These are phyloP conservation scores for Tokudaia tokunoshimensis DNA, from an alignment of 2,797 vertebrate species.

Conservation along the genomic window DNA sequence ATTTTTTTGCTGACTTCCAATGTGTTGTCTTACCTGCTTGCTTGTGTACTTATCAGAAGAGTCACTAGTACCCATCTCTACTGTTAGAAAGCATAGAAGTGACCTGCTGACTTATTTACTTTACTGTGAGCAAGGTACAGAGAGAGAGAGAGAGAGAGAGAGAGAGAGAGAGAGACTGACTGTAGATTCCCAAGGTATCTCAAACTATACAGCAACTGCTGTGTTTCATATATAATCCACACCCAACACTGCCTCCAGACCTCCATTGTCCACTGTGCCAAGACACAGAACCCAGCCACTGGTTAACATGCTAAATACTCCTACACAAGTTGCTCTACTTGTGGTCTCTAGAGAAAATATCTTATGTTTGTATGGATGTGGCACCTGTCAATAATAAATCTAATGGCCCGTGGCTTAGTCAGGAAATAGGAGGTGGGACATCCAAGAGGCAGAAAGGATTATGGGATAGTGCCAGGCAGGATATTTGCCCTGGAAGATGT, in stretches of 20 bases:
- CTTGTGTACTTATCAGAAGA: not conserved
- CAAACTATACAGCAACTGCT: not conserved
- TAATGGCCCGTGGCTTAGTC: not conserved
- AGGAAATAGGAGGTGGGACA: not conserved
- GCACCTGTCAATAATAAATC: not conserved
- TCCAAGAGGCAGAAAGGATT: not conserved
- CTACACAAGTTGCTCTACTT: not conserved
- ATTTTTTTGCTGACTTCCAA: not conserved
- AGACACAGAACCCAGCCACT: not conserved
- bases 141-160: too few relatives aligned
- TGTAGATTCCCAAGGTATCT: not conserved
- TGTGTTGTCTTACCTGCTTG: not conserved
- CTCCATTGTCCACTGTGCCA: not conserved
- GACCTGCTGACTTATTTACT: not conserved
- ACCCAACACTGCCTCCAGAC: not conserved
- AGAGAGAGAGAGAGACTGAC: not conserved
- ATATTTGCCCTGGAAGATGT: not conserved
- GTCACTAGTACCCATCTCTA: not conserved
- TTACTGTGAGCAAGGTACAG: not conserved
- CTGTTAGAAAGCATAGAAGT: not conserved
- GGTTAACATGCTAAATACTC: not conserved
- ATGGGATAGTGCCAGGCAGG: not conserved
- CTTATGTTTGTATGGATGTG: not conserved
- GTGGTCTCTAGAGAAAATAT: not conserved
- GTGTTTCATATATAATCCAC: not conserved